A percentile compares a stretch with the other conserved stretches of the same genome.
These are phyloP conservation scores for Pomatostomus ruficeps DNA, from an alignment of 2,113 vertebrate genomes.

Conservation along the genomic window DNA sequence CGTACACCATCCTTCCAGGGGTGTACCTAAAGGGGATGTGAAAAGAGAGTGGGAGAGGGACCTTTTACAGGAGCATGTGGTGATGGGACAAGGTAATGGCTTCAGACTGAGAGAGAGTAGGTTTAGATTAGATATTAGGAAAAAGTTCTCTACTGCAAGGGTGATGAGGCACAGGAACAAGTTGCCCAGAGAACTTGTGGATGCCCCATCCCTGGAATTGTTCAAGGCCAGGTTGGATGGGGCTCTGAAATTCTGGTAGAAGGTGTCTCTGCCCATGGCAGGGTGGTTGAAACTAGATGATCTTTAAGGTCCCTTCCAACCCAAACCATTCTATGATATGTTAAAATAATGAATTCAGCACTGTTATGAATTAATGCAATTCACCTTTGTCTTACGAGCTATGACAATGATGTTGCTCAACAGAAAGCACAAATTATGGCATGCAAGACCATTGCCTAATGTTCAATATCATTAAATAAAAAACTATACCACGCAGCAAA, in stretches of 20 bases:
- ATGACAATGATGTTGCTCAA: slow-evolving; percentile 25
- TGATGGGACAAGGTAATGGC: too few species aligned
- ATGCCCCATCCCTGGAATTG: neutral
- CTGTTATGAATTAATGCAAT: neutral
- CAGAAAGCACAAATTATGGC: slow-evolving; percentile 48
- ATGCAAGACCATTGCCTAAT: slow-evolving; percentile 44
- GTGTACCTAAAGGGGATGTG: neutral
- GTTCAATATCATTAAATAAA: slow-evolving; percentile 59
- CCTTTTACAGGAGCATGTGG: neutral
- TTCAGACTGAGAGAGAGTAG: neutral
- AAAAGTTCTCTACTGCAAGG: neutral
- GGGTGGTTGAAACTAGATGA: neutral
- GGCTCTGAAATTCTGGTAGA: neutral
- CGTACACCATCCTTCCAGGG: neutral
- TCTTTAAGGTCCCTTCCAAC: neutral
- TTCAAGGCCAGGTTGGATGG: neutral
- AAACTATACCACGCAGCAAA: slow-evolving; percentile 49
- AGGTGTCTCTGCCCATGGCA: neutral
- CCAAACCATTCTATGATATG: neutral
- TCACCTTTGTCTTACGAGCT: neutral
- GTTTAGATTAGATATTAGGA: neutral
- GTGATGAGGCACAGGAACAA: neutral
- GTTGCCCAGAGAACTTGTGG: neutral
- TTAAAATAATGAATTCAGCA: neutral
- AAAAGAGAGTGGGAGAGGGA: neutral